Percentiles rank a stretch among this genome's conserved stretches.
Conservation (phyloP, 2,797 vertebrate genomes). For the Cossypha niveicapilla region DNA sequence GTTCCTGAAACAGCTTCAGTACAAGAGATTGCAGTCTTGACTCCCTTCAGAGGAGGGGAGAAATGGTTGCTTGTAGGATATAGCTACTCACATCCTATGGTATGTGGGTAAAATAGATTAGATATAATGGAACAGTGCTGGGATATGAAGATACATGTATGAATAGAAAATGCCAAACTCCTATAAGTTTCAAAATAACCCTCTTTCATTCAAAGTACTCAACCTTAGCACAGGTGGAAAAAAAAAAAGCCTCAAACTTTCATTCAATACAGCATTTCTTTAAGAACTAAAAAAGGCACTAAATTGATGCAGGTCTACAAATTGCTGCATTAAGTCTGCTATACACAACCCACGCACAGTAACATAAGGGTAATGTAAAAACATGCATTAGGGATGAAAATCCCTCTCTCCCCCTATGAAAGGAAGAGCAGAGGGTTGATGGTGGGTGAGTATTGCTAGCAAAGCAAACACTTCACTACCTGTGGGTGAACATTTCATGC, state of each 20-base stretch:
- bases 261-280: constrained; percentile 1
- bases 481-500: constrained; percentile 48
- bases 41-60: background rate
- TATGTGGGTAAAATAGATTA: background rate
- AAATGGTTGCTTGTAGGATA: background rate
- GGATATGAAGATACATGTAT: background rate
- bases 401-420: constrained; percentile 11
- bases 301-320: constrained; percentile 34
- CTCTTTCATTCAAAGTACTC: background rate
- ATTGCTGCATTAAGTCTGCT: constrained; percentile 62
- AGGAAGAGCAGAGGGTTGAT: constrained; percentile 40
- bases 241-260: background rate
- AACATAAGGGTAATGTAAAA: constrained; percentile 45
- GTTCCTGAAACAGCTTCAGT: background rate
- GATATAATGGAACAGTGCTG: background rate
- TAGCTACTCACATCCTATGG: background rate
- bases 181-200: background rate
- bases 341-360: constrained; percentile 18
- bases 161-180: background rate
- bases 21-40: background rate
- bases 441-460: constrained; percentile 38
- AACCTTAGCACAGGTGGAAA: background rate
- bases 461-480: constrained; percentile 56
- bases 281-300: background rate
- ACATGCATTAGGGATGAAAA: constrained; percentile 58